Evolutionary conservation across 2,888 invertebrate species (phyloP).

Genomic region (Plagodis pulveraria): DNA sequence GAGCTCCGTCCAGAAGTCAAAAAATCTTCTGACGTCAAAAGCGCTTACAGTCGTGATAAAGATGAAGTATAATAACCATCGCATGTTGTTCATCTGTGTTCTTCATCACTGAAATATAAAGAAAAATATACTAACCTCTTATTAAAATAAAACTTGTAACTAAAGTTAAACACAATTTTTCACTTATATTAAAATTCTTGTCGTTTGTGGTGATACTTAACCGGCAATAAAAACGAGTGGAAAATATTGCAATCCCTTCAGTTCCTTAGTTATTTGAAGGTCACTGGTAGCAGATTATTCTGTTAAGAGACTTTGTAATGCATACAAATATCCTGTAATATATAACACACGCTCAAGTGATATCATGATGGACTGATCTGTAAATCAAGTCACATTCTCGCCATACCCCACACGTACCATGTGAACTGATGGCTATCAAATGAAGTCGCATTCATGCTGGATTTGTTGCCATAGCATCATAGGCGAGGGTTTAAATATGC

Average conservation of each 20-base stretch:
- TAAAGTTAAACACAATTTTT: too few species aligned
- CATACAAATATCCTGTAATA: slow-evolving; percentile 31
- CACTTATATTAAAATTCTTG: slow-evolving; percentile 3
- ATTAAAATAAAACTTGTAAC: not conserved
- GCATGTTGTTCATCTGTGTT: slow-evolving; percentile 50
- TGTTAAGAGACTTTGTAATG: slow-evolving; percentile 22
- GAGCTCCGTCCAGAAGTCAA: slow-evolving; percentile 74
- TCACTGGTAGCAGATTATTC: slow-evolving; percentile 26
- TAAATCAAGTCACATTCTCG: slow-evolving; percentile 32
- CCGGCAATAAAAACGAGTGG: slow-evolving; percentile 10
- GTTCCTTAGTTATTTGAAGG: slow-evolving; percentile 26
- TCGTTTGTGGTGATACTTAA: slow-evolving; percentile 1
- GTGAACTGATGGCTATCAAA: slow-evolving; percentile 26
- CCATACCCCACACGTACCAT: slow-evolving; percentile 15
- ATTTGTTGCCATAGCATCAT: slow-evolving; percentile 16
- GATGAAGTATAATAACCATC: slow-evolving; percentile 51
- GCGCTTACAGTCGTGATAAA: slow-evolving; percentile 46
- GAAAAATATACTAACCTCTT: not conserved
- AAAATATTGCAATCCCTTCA: slow-evolving; percentile 18
- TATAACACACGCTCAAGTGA: slow-evolving; percentile 25
- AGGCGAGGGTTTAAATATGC: not conserved
- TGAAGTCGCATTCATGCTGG: slow-evolving; percentile 29
- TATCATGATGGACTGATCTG: slow-evolving; percentile 33
- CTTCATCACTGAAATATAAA: slow-evolving; percentile 56
- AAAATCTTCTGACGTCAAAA: slow-evolving; percentile 50